These are phyloP conservation scores for Thereva nobilitata DNA, from an alignment of 2,888 invertebrate genomes.

Conservation along the genomic window DNA sequence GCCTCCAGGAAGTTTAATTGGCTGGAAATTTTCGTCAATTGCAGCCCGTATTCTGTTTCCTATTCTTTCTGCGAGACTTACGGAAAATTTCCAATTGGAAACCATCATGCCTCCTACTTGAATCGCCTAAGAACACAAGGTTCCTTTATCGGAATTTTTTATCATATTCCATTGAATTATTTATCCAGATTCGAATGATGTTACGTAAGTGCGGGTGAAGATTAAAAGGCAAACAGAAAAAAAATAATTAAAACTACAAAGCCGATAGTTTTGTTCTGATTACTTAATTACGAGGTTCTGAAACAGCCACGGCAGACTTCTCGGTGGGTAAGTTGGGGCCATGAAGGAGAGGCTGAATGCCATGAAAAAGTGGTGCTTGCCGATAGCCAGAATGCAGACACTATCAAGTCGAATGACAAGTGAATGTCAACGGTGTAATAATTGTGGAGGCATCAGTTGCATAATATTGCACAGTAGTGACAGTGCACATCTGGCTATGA, in stretches of 20 bases:
- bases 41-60: not conserved
- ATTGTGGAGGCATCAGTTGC: slow-evolving; percentile 1
- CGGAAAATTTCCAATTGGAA: too few relatives aligned
- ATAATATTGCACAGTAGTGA: slow-evolving; percentile 6
- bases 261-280: slow-evolving; percentile 1
- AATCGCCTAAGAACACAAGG: not conserved
- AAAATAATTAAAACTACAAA: not conserved
- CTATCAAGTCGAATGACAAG: slow-evolving; percentile 5
- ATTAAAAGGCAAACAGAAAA: too few relatives aligned
- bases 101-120: too few relatives aligned
- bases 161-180: not conserved
- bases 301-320: not conserved
- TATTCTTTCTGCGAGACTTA: too few relatives aligned
- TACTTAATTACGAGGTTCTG: not conserved
- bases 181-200: not conserved
- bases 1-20: slow-evolving; percentile 5
- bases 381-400: slow-evolving; percentile 15
- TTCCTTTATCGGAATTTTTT: not conserved
- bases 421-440: not conserved
- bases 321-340: slow-evolving; percentile 8
- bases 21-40: not conserved
- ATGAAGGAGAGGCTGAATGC: slow-evolving; percentile 4
- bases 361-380: not conserved
- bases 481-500: not conserved
- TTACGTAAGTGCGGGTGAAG: too few relatives aligned